Percentiles rank a stretch among this genome's conserved stretches.
Evolutionary conservation across 2,797 vertebrate genomes (phyloP).

Genomic region (Lacerta agilis): DNA sequence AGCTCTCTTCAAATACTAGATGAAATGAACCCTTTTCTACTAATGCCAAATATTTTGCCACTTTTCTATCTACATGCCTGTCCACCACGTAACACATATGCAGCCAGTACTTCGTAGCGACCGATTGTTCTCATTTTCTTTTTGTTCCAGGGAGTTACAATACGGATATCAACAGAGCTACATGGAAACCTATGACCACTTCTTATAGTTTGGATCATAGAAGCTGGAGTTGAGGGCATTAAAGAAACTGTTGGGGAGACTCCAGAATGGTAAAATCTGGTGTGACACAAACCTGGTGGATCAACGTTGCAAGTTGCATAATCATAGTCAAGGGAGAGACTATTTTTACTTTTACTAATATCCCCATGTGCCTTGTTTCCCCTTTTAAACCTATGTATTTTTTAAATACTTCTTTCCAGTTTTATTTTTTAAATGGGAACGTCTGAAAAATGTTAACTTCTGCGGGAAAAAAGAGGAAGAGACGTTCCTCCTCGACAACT

Average conservation of each 20-base stretch:
- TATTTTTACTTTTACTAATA: conserved; percentile 8
- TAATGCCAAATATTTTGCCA: not conserved
- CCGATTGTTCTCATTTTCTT: conserved; percentile 35
- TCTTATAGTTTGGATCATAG: conserved; percentile 36
- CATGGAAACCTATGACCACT: conserved; percentile 69
- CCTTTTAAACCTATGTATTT: conserved; percentile 20
- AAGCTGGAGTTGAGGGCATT: not conserved
- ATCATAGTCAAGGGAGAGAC: conserved; percentile 13
- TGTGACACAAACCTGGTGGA: not conserved
- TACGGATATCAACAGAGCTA: conserved; percentile 80
- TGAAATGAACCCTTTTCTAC: not conserved
- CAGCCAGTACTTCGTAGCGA: not conserved
- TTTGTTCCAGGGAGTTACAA: conserved; percentile 70
- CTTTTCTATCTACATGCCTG: not conserved
- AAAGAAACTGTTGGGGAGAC: conserved; percentile 44
- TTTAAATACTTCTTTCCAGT: conserved; percentile 33
- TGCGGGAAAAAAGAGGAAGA: not conserved
- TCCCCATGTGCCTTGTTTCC: not conserved
- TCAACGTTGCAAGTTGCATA: not conserved
- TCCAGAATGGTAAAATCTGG: not conserved
- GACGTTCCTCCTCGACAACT: conserved; percentile 8
- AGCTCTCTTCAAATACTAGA: not conserved
- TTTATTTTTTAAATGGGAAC: conserved; percentile 24
- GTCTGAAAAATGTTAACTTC: conserved; percentile 39
- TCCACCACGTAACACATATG: not conserved